These are phyloP conservation scores for Gnathonemus echidnorhynchus DNA, from an alignment of 2,113 vertebrate species.

Conservation along the genomic window DNA sequence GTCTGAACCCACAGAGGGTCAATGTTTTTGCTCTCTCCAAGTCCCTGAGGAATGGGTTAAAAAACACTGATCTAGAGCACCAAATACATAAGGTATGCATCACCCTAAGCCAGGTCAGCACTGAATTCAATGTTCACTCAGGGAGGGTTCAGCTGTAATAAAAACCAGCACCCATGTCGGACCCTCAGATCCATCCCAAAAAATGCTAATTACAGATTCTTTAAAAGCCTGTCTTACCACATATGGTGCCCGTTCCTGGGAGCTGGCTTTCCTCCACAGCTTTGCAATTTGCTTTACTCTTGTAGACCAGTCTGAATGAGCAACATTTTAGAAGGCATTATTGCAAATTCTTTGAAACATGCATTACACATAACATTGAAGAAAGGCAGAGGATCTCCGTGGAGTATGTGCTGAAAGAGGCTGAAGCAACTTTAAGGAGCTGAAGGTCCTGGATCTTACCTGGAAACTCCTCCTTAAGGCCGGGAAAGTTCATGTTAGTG, in stretches of 20 bases:
- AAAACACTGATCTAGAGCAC: not conserved
- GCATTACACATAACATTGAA: not conserved
- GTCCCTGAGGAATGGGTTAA: not conserved
- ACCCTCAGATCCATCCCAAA: not conserved
- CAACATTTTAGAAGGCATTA: not conserved
- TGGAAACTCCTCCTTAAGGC: conserved; percentile 82
- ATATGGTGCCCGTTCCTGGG: conserved; percentile 89
- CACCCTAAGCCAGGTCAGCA: not conserved
- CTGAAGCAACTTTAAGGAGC: not conserved
- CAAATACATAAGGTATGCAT: not conserved
- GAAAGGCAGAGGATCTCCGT: not conserved
- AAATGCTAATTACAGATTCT: not conserved
- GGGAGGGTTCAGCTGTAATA: not conserved
- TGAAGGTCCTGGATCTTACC: conserved; percentile 55
- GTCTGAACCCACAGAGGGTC: not conserved
- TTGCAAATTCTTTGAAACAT: conserved; percentile 25
- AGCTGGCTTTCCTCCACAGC: conserved; percentile 94
- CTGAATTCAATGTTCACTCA: not conserved
- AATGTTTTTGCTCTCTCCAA: not conserved
- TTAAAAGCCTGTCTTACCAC: conserved; percentile 70
- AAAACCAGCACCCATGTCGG: not conserved
- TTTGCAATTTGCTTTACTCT: conserved; percentile 96
- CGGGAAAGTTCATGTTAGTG: conserved; percentile 88
- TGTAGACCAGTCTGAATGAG: conserved; percentile 78
- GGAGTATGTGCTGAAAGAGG: not conserved